A percentile compares a stretch with the other conserved stretches of the same genome.
phyloP scores from a whole-genome alignment of 2,888 invertebrate species.

The Metallyticus violacea region DNA sequence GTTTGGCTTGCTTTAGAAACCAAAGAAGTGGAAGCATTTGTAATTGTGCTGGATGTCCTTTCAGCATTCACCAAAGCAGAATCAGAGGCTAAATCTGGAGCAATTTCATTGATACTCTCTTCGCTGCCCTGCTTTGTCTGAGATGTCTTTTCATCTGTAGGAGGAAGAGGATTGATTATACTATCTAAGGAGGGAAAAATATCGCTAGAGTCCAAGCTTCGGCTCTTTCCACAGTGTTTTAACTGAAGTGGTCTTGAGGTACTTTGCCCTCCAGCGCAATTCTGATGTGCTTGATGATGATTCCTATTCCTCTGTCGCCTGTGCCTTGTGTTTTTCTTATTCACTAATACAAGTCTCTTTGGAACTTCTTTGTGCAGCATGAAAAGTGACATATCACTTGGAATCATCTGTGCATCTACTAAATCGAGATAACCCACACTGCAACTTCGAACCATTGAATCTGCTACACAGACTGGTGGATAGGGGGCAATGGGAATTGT shows the following conservation, averaged over 20 bases:
- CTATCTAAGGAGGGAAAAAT: slow-evolving; percentile 52
- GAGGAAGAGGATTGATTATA: not conserved
- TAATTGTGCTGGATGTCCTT: not conserved
- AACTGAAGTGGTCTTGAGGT: slow-evolving; percentile 43
- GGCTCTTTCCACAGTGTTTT: slow-evolving; percentile 73
- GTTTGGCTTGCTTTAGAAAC: not conserved
- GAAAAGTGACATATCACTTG: slow-evolving; percentile 68
- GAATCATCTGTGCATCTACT: slow-evolving; percentile 72
- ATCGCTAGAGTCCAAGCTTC: slow-evolving; percentile 82
- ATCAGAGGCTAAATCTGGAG: not conserved
- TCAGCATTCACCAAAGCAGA: not conserved
- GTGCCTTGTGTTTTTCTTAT: slow-evolving; percentile 49
- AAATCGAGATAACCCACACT: slow-evolving; percentile 85
- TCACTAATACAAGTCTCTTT: slow-evolving; percentile 72
- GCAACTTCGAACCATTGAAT: slow-evolving; percentile 78
- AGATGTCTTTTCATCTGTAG: not conserved
- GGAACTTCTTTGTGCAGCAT: slow-evolving; percentile 73
- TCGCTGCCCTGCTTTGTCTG: not conserved
- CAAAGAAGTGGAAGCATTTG: not conserved
- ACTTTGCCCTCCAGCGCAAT: not conserved
- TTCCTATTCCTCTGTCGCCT: slow-evolving; percentile 41
- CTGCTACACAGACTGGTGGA: slow-evolving; percentile 56
- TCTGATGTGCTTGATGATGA: slow-evolving; percentile 13
- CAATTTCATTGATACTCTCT: not conserved
- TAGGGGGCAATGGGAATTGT: slow-evolving; percentile 56